Conservation (phyloP, 2,888 invertebrate genomes). For the Acanthoscelides obtectus region DNA sequence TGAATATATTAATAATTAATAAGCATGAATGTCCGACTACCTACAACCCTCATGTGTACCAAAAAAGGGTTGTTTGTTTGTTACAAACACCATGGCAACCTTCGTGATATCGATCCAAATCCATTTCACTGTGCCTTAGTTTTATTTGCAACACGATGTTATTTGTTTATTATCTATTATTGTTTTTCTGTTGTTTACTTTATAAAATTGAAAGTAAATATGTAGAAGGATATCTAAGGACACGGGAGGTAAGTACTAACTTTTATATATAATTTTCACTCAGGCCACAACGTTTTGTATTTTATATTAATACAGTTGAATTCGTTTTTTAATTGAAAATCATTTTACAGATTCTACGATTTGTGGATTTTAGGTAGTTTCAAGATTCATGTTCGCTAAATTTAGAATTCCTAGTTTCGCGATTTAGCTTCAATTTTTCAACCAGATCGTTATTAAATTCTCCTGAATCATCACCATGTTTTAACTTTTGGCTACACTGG, state of each 20-base stretch:
- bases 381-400: too few relatives aligned
- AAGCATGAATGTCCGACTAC: background rate
- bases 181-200: background rate
- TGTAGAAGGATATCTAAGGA: conserved; percentile 59
- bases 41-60: background rate
- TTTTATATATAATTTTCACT: too few relatives aligned
- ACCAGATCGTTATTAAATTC: too few relatives aligned
- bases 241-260: conserved; percentile 52
- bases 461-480: too few relatives aligned
- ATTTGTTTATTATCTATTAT: background rate
- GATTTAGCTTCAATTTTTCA: too few relatives aligned
- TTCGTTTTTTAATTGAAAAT: too few relatives aligned
- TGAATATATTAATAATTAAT: background rate
- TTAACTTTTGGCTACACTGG: too few relatives aligned
- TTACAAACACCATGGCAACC: background rate
- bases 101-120: background rate
- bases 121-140: background rate
- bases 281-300: too few relatives aligned
- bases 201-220: conserved; percentile 46
- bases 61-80: background rate
- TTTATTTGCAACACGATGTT: background rate
- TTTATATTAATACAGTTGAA: too few relatives aligned
- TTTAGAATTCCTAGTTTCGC: too few relatives aligned
- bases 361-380: too few relatives aligned
- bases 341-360: too few relatives aligned